Evolutionary conservation across 2,113 vertebrate species (phyloP), one percentile per base, ranked within the genome.

Genomic region (Neogale vison): DNA sequence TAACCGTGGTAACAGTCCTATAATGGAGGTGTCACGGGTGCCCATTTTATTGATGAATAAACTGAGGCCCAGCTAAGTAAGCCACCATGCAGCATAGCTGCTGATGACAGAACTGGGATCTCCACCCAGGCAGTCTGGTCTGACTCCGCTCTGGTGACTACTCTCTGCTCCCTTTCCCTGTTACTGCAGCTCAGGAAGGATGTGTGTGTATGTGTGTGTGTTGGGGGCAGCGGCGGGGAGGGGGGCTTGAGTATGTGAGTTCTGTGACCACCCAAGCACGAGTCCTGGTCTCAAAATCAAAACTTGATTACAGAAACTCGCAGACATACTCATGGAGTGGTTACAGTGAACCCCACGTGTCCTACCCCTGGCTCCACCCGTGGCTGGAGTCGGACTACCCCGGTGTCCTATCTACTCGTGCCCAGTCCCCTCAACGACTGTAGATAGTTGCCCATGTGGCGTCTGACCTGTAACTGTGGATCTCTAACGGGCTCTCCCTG

Each of bases 291-390:
- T 2, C 21, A 11, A 21, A 12, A 45, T 52, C 45, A 63, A 74
- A 52, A 42, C 24, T 29, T 21, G 5, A 39, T 23, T 24, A 55
- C 20, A 55, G 55, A 45, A 63, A 34, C 20, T 57, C 34, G 24
- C 39, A 39, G 20, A 52, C 20, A 6, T 31, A 13, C 7, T 3
- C 6, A 12, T 55, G 69, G 31, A 52, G 13, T 17, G 9, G 23
- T 34, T 5, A 2, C 39, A 31, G 4, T 14, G 79, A 29, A 3
- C 15, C 31, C n/a, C 11, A 0, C 12, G 0, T 0, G 0, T 17
- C 71, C 45, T 3, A 17, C 12, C 6, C 23, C 24, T 4, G 13
- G 39, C 39, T 1, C 18, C 42, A 24, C n/a, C 10, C 10, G 29
- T 20, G 8, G 42, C 55, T 42, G 59, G 1, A 24, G 24, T 39